Conservation (phyloP, 2,113 vertebrate genomes). For the Pica pica region DNA sequence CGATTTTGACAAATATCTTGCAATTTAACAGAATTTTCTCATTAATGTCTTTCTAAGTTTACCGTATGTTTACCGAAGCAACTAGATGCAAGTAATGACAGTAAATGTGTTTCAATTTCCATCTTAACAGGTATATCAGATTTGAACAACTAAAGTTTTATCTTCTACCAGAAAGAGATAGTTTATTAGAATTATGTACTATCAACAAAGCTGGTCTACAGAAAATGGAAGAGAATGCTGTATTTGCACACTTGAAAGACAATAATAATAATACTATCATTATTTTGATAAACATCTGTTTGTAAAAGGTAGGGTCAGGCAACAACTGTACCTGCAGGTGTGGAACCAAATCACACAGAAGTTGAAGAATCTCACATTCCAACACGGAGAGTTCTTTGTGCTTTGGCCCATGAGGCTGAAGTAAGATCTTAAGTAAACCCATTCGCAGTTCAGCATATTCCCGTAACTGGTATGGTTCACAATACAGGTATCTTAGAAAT, state of each 20-base stretch:
- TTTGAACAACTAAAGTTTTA: not conserved
- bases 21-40: not conserved
- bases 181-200: not conserved
- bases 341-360: constrained; percentile 82
- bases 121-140: not conserved
- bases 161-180: not conserved
- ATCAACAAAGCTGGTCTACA: not conserved
- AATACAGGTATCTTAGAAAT: constrained; percentile 90
- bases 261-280: not conserved
- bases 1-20: not conserved
- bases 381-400: not conserved
- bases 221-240: not conserved
- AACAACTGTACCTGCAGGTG: constrained; percentile 79
- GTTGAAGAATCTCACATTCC: constrained; percentile 72
- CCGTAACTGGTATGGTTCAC: constrained; percentile 81
- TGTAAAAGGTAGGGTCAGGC: not conserved
- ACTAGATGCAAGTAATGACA: not conserved
- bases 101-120: not conserved
- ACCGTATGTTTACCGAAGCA: not conserved
- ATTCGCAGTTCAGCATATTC: constrained; percentile 84
- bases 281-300: not conserved
- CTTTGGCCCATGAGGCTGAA: constrained; percentile 50
- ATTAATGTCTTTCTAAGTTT: not conserved
- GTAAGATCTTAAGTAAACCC: constrained; percentile 80
- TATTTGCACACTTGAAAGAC: not conserved